Evolutionary conservation across 1,140 invertebrate species (phyloP), one percentile per base, ranked within the genome.

Genomic region (Diachasmimorpha longicaudata): DNA sequence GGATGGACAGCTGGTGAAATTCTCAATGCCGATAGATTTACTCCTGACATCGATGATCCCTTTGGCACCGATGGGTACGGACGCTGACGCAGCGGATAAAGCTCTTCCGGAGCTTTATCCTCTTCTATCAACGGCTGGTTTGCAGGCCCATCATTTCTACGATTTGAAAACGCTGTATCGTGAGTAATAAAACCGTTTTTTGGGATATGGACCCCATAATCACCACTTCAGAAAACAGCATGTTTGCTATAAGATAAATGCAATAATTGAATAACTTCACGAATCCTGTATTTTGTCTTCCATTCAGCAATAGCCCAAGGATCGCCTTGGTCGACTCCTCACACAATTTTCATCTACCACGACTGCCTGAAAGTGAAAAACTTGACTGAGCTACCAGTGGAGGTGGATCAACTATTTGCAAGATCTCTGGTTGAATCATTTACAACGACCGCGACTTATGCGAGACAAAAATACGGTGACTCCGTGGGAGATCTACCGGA

Each of bases 291-390:
- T 10, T 14, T 74, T 46, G 78, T 79, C 76, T 76, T 76, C 76
- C 89, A 91, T 79, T 25, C 79, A 94, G 93, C 93, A 46, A 85
- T 94, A 70, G 80, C 85, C 0, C 79, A 46, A 21, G 85, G 85
- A 63, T 90, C 85, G 10, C 89, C 93, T 82, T 75, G 79, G 70
- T 77, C 70, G 10, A 77, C 83, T 74, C 76, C 91, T 93, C 95
- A 97, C 79, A 96, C 95, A 55, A 89, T 95, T 25, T 92, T 95
- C 83, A 81, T 94, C 55, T 91, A 93, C 82, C 93, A 91, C 81
- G 91, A 95, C 81, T 86, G 85, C 13, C 90, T 89, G 23, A 84
- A 90, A 80, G 92, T 94, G 0, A 90, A 85, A 77, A 95, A 95
- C 87, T 74, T 93, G 10, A 93, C 91, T 81, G 93, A 93, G 79